Evolutionary conservation across 2,113 vertebrate species (phyloP), one percentile per base, ranked within the genome.

Genomic region (Leiothrix lutea): DNA sequence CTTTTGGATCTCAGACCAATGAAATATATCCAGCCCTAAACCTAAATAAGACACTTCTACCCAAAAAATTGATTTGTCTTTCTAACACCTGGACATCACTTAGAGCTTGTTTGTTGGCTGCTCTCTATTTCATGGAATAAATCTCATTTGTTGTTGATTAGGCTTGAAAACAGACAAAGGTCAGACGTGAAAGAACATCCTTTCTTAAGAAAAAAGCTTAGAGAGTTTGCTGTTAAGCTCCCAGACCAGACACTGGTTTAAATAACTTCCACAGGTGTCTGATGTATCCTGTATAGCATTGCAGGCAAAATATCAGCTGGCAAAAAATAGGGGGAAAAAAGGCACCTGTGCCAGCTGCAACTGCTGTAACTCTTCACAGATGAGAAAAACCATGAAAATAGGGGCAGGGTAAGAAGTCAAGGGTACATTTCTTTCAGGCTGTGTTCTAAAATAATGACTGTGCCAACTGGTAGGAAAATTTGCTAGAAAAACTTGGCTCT

Each of bases 341-440:
- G 20, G 8, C 53, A 15, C 5, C 22, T 36, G 3, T 70, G 36
- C 3, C 16, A 67, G 22, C 9, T 83, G 9, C 58, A 48, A 15
- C 1, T 77, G 17, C 48, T 72, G 10, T 60, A 57, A 74, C 5
- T 73, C 28, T n/a, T 29, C 23, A 33, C n/a, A 67, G 23, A 15
- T 47, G 35, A 47, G 56, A 11, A 57, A 40, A 16, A 11, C 2
- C 7, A 11, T 21, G 28, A 38, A 24, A 53, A 80, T 44, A 51
- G 13, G 28, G 5, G 2, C 9, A 51, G 31, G 22, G 13, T 11
- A 35, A 50, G 28, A 74, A 67, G 29, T 25, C 42, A 53, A 28
- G 20, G 25, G 18, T 35, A 25, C 2, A 0, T 53, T 57, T 62
- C 58, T 65, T 40, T 4, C 28, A 16, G 0, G 0, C 11, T 57